Evolutionary conservation across 2,888 invertebrate genomes (phyloP), one percentile per base, ranked within the genome.

Genomic region (Cetonia aurata): DNA sequence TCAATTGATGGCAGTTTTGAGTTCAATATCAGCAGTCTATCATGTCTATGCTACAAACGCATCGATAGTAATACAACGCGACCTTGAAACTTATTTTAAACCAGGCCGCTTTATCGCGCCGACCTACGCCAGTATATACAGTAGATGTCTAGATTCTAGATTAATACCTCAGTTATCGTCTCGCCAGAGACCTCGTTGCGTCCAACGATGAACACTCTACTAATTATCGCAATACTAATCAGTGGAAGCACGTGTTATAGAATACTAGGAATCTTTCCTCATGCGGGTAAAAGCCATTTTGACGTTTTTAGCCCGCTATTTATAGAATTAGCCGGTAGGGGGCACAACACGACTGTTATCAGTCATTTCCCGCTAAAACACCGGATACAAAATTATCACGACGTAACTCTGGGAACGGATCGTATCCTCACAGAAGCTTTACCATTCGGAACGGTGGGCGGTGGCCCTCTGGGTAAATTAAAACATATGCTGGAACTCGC

Each of bases 261-360:
- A 72, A 89, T 93, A 73, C 83, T 93, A 37, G 91, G 88, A 17
- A 82, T 92, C 73, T 91, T 92, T 79, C 89, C 90, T 0, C 91
- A 92, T 77, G 85, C 87, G 2, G 92, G 92, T 1, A 91, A 89
- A 77, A 93, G 93, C 69, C 93, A 93, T 80, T 92, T 91, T 76
- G 85, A 89, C 33, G 89, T 91, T 17, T 90, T 89, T 77, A 86
- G 86, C 76, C 88, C 90, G 0, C 85, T 91, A 67, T 79, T 93
- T 55, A 85, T 85, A 53, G 90, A 88, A 74, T 80, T 93, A 59
- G 89, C 87, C 0, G 84, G 81, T 31, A 86, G 88, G 67, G 92
- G 92, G 0, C 92, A 93, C 77, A 86, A 90, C 71, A 80, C 93
- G 0, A 92, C 91, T 0, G 89, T 92, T 4, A 86, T 93, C 48